phyloP scores from a whole-genome alignment of 2,797 vertebrate species.

The Coregonus ussuriensis region DNA sequence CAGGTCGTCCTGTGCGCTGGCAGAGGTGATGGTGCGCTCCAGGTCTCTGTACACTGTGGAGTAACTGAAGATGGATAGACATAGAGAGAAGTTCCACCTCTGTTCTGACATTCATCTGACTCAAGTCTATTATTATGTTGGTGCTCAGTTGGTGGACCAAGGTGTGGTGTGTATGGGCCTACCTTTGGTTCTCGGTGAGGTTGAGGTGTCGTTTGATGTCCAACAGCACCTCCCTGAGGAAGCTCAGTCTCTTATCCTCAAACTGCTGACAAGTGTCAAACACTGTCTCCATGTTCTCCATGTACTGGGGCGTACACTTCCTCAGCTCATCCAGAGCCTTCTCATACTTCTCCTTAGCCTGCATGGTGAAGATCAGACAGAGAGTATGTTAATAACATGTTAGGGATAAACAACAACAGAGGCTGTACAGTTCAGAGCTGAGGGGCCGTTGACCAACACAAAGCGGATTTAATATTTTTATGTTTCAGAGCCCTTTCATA shows the following conservation, averaged over 20 bases:
- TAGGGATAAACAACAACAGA: too few relatives aligned
- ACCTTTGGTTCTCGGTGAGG: conserved; percentile 93
- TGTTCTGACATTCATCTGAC: not conserved
- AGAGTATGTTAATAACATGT: not conserved
- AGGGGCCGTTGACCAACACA: not conserved
- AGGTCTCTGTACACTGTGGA: conserved; percentile 87
- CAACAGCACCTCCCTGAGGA: conserved; percentile 90
- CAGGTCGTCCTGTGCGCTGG: conserved; percentile 90
- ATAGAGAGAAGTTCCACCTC: too few relatives aligned
- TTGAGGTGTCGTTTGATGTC: conserved; percentile 95
- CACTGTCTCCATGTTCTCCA: conserved; percentile 94
- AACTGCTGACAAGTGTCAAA: conserved; percentile 96
- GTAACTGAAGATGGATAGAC: conserved; percentile 75
- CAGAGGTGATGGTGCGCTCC: conserved; percentile 84
- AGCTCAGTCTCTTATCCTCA: conserved; percentile 92
- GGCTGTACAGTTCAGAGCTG: not conserved
- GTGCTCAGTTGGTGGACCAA: not conserved
- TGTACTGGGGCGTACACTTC: conserved; percentile 90
- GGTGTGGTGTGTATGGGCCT: not conserved
- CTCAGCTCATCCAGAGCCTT: conserved; percentile 91
- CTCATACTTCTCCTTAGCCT: conserved; percentile 96
- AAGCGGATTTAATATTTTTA: not conserved
- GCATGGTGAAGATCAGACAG: not conserved
- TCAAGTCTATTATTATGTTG: not conserved
- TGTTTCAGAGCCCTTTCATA: too few relatives aligned